Percentiles rank a stretch among this genome's conserved stretches.
These are phyloP conservation scores for Hippocampus comes DNA, from an alignment of 2,113 vertebrate species.

Conservation along the genomic window DNA sequence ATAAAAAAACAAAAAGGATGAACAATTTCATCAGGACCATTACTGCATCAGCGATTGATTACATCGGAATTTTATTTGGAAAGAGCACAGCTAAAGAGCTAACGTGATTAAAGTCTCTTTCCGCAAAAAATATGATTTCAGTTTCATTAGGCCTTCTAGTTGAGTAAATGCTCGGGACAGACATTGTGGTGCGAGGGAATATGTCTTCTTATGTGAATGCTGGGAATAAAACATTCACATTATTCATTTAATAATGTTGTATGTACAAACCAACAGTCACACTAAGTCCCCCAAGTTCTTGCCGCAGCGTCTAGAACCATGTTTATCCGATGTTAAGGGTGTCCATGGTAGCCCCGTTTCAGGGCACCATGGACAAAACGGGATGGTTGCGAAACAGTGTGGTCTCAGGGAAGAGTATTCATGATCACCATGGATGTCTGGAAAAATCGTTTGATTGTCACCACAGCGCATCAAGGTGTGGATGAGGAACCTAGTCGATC, in stretches of 20 bases:
- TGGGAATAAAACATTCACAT: no score
- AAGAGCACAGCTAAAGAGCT: not conserved
- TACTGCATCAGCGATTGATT: not conserved
- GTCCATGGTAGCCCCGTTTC: not conserved
- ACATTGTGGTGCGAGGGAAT: not conserved
- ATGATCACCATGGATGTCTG: no score
- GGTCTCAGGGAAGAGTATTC: no score
- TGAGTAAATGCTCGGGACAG: not conserved
- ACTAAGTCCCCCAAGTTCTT: no score
- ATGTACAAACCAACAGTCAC: not conserved
- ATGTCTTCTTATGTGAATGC: not conserved
- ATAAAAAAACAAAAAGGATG: not conserved
- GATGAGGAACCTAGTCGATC: no score
- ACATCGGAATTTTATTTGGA: not conserved
- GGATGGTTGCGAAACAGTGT: not conserved
- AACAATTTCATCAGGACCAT: conserved; percentile 1
- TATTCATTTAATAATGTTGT: not conserved
- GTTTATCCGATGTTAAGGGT: not conserved
- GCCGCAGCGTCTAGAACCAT: no score
- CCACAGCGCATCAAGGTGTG: no score
- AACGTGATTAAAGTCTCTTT: not conserved
- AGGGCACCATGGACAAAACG: not conserved
- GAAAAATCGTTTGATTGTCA: no score
- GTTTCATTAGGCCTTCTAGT: not conserved
- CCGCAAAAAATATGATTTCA: conserved; percentile 1